Conservation (phyloP, 2,113 vertebrate species). For the Equus quagga region DNA sequence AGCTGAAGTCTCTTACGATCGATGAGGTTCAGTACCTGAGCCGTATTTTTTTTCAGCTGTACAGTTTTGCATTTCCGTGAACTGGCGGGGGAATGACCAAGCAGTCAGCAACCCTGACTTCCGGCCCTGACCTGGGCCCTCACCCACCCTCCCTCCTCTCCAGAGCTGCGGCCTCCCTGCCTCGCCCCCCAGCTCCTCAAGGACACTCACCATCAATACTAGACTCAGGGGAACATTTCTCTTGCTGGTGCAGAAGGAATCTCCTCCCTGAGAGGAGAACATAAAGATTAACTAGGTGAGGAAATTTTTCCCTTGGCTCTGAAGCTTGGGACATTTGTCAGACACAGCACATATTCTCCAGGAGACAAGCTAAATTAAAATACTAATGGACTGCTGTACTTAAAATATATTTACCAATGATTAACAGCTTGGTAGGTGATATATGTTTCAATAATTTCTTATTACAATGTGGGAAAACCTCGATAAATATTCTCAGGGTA, state of each 20-base stretch:
- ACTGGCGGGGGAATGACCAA: background rate
- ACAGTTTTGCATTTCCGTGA: background rate
- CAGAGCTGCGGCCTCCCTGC: background rate
- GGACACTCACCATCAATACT: constrained; percentile 6
- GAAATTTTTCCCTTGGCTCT: constrained; percentile 70
- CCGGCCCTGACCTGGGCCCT: background rate
- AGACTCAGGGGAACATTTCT: background rate
- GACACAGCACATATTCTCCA: constrained; percentile 62
- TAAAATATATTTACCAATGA: constrained; percentile 80
- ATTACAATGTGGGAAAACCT: constrained; percentile 54
- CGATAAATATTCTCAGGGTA: constrained; percentile 74
- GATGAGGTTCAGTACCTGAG: accelerated
- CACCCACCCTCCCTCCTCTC: background rate
- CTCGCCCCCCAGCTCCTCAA: background rate
- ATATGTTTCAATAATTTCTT: constrained; percentile 78
- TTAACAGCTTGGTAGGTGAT: constrained; percentile 67
- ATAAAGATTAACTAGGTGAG: constrained; percentile 81
- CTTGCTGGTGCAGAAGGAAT: background rate
- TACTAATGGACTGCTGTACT: constrained; percentile 76
- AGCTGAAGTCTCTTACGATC: background rate
- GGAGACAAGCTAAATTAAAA: constrained; percentile 79
- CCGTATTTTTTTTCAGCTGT: background rate
- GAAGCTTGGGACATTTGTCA: constrained; percentile 73
- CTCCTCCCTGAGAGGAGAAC: constrained; percentile 63
- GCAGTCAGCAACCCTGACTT: background rate